Percentiles rank a stretch among this genome's conserved stretches.
Evolutionary conservation across 2,113 vertebrate species (phyloP).

Genomic region (Hemiprocne comata): DNA sequence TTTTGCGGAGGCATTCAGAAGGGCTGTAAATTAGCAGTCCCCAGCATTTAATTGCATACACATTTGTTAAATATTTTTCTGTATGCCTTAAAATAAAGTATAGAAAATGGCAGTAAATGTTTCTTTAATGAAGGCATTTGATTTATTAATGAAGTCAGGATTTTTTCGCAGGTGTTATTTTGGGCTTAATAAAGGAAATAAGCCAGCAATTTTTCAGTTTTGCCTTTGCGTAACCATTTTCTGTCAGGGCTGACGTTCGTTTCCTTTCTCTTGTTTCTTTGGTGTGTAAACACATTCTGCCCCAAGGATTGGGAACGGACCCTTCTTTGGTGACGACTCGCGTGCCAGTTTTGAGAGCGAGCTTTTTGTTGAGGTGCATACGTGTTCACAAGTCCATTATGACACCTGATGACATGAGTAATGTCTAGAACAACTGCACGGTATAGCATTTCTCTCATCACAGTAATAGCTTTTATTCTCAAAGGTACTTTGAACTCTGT

Average conservation of each 20-base stretch:
- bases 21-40: slow-evolving; percentile 60
- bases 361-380: neutral
- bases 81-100: slow-evolving; percentile 72
- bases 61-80: slow-evolving; percentile 71
- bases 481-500: neutral
- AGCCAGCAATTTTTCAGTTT: slow-evolving; percentile 26
- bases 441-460: neutral
- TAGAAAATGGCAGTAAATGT: slow-evolving; percentile 59
- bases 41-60: slow-evolving; percentile 64
- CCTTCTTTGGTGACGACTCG: neutral
- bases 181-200: slow-evolving; percentile 63
- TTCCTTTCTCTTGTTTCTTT: neutral
- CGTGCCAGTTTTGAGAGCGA: neutral
- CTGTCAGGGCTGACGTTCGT: neutral
- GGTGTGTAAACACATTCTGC: neutral
- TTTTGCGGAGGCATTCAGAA: slow-evolving; percentile 64
- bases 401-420: neutral
- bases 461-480: neutral
- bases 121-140: slow-evolving; percentile 62
- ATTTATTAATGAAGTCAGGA: slow-evolving; percentile 55
- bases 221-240: slow-evolving; percentile 19
- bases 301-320: neutral
- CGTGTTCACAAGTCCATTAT: neutral
- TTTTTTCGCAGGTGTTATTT: slow-evolving; percentile 60
- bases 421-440: neutral